A percentile compares a stretch with the other conserved stretches of the same genome.
phyloP scores from a whole-genome alignment of 2,888 invertebrate genomes.

The Byasa hedistus region DNA sequence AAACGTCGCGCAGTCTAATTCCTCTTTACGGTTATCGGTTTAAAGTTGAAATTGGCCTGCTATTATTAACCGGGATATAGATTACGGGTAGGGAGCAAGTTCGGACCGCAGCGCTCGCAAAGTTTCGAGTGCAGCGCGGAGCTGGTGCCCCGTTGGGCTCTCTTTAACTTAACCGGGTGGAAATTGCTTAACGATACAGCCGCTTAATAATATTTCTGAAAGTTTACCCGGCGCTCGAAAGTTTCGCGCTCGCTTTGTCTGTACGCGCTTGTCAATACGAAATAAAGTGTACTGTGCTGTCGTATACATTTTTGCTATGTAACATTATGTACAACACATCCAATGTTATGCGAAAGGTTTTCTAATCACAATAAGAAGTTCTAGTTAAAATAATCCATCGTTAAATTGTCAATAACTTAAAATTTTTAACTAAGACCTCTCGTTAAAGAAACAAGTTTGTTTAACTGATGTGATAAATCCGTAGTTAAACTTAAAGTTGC shows the following conservation, averaged over 20 bases:
- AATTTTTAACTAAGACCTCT: too few relatives aligned
- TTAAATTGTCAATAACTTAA: too few relatives aligned
- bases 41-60: slow-evolving; percentile 27
- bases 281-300: too few relatives aligned
- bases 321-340: too few relatives aligned
- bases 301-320: too few relatives aligned
- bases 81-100: slow-evolving; percentile 36
- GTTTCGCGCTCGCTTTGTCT: not conserved
- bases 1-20: slow-evolving; percentile 29
- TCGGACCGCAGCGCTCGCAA: slow-evolving; percentile 35
- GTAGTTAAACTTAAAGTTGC: too few relatives aligned
- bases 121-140: slow-evolving; percentile 41
- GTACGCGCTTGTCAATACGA: too few relatives aligned
- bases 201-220: slow-evolving; percentile 39
- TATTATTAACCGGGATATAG: slow-evolving; percentile 32
- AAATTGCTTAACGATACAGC: slow-evolving; percentile 38
- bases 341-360: too few relatives aligned
- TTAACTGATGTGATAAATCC: too few relatives aligned
- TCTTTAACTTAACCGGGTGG: slow-evolving; percentile 40
- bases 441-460: too few relatives aligned
- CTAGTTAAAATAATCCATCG: too few relatives aligned
- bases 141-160: slow-evolving; percentile 33
- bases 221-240: slow-evolving; percentile 13
- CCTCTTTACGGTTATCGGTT: slow-evolving; percentile 5
- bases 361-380: too few relatives aligned